Evolutionary conservation across 2,113 vertebrate species (phyloP).

Genomic region (Archilochus colubris): DNA sequence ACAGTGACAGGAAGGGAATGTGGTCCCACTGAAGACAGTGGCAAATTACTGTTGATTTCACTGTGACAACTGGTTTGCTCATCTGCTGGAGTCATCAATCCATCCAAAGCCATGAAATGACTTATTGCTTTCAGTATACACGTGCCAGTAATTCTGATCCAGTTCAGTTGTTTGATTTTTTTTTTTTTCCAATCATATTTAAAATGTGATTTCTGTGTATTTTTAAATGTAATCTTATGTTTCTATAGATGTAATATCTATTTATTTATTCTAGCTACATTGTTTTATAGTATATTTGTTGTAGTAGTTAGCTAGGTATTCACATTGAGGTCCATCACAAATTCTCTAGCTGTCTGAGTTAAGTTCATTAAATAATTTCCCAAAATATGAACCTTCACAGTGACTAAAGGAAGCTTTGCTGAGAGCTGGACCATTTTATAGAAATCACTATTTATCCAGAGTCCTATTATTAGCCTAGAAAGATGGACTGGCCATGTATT

Average conservation of each 20-base stretch:
- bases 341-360: slow-evolving; percentile 18
- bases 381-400: background rate
- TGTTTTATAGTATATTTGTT: background rate
- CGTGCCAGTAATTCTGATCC: background rate
- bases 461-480: slow-evolving; percentile 59
- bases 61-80: background rate
- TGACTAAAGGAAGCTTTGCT: slow-evolving; percentile 23
- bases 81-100: background rate
- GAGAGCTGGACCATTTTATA: slow-evolving; percentile 45
- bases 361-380: slow-evolving; percentile 36
- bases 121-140: background rate
- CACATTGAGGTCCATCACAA: background rate
- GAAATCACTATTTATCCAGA: slow-evolving; percentile 43
- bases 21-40: background rate
- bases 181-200: background rate
- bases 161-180: background rate
- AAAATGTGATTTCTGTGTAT: background rate
- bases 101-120: background rate
- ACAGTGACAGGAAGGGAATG: background rate
- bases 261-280: background rate
- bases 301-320: background rate
- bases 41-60: background rate
- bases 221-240: background rate
- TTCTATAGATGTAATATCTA: background rate
- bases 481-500: background rate